Conservation (phyloP, 2,797 vertebrate species). For the Semaprochilodus insignis region DNA sequence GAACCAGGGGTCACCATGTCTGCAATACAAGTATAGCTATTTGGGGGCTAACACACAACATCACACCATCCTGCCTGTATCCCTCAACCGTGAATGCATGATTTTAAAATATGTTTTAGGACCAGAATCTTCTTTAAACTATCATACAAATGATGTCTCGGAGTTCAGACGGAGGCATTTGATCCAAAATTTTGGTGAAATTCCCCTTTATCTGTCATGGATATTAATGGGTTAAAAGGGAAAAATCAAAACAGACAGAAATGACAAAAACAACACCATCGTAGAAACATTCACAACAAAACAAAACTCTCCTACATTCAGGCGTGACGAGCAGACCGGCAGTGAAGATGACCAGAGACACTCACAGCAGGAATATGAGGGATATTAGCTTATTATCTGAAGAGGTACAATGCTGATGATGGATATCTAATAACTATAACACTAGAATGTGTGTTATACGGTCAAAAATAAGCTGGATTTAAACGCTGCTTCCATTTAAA, state of each 20-base stretch:
- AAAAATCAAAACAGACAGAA: background rate
- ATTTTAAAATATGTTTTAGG: background rate
- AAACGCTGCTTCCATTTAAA: background rate
- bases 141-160: no score
- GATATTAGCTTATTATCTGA: background rate
- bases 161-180: no score
- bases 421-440: background rate
- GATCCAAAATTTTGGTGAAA: background rate
- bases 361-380: background rate
- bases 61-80: background rate
- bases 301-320: constrained; percentile 57
- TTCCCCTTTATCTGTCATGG: background rate
- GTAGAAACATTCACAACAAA: constrained; percentile 54
- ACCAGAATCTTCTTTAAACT: no score
- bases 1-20: background rate
- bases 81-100: background rate
- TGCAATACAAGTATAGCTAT: background rate
- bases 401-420: constrained; percentile 4
- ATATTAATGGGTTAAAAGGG: background rate
- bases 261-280: background rate
- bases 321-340: background rate
- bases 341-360: background rate
- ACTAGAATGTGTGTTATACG: background rate
- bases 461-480: background rate
- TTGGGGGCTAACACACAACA: no score